phyloP scores from a whole-genome alignment of 2,888 invertebrate genomes.

The Chorisops tibialis region DNA sequence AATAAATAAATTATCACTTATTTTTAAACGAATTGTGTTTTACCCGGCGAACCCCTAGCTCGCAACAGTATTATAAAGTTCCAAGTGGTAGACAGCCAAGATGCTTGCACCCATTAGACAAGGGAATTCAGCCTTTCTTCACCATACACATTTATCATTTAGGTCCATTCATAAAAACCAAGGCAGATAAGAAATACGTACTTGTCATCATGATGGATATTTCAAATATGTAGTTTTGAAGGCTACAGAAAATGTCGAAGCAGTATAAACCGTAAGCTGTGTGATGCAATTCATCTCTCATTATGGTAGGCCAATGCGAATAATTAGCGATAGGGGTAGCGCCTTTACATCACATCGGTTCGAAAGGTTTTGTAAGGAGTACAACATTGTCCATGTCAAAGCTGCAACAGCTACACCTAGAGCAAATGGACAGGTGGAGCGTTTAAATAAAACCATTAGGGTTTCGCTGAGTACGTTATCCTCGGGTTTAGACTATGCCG shows the following conservation, averaged over 20 bases:
- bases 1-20: too few relatives aligned
- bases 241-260: background rate
- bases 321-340: slow-evolving; percentile 35
- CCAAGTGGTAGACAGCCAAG: slow-evolving; percentile 28
- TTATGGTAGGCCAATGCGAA: slow-evolving; percentile 34
- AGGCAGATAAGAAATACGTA: background rate
- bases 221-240: background rate
- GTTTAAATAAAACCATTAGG: slow-evolving; percentile 18
- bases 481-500: slow-evolving; percentile 17
- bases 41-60: too few relatives aligned
- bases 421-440: slow-evolving; percentile 22
- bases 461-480: slow-evolving; percentile 32
- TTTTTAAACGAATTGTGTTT: too few relatives aligned
- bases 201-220: background rate
- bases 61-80: slow-evolving; percentile 20
- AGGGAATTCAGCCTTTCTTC: slow-evolving; percentile 30
- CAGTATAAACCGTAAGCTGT: background rate
- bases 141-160: slow-evolving; percentile 32
- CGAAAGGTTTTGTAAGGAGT: slow-evolving; percentile 26
- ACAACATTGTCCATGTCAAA: slow-evolving; percentile 34
- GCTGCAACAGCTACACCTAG: slow-evolving; percentile 33
- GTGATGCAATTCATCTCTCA: slow-evolving; percentile 28
- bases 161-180: slow-evolving; percentile 23
- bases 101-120: slow-evolving; percentile 31
- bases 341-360: slow-evolving; percentile 33